Evolutionary conservation across 2,888 invertebrate species (phyloP).

Genomic region (Amblyteles armatorius): DNA sequence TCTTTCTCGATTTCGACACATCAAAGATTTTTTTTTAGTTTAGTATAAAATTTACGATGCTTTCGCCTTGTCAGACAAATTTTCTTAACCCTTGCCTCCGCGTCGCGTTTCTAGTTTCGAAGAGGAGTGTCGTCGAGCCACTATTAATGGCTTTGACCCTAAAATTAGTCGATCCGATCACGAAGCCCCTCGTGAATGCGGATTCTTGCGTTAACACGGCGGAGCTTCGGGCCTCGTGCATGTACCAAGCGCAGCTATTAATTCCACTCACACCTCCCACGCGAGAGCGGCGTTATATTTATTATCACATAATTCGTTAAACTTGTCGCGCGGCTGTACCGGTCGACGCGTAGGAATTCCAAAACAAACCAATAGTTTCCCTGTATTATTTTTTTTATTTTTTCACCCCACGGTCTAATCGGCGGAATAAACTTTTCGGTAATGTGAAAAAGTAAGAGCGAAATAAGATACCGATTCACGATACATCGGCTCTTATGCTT

Average conservation of each 20-base stretch:
- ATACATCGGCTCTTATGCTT: too few relatives aligned
- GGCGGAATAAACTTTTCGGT: too few relatives aligned
- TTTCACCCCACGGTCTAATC: not conserved
- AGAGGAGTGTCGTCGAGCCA: not conserved
- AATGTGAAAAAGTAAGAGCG: too few relatives aligned
- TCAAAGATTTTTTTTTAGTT: slow-evolving; percentile 16
- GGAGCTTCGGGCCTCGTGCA: slow-evolving; percentile 41
- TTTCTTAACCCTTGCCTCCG: slow-evolving; percentile 30
- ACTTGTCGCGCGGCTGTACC: slow-evolving; percentile 1
- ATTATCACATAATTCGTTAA: slow-evolving; percentile 35
- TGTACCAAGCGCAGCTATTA: slow-evolving; percentile 55
- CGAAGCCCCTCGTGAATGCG: slow-evolving; percentile 11
- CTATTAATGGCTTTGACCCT: slow-evolving; percentile 58
- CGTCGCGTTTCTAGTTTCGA: slow-evolving; percentile 3
- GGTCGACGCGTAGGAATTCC: slow-evolving; percentile 15
- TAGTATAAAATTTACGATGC: slow-evolving; percentile 8
- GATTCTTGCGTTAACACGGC: slow-evolving; percentile 5
- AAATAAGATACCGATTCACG: too few relatives aligned
- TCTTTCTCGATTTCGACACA: not conserved
- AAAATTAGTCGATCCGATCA: slow-evolving; percentile 61
- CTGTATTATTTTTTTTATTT: not conserved
- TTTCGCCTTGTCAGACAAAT: slow-evolving; percentile 12
- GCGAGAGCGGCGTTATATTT: slow-evolving; percentile 11
- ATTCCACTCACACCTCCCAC: slow-evolving; percentile 46
- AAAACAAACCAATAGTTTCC: slow-evolving; percentile 11